phyloP scores from a whole-genome alignment of 2,888 invertebrate genomes.

The Ennomos fuscantarius region DNA sequence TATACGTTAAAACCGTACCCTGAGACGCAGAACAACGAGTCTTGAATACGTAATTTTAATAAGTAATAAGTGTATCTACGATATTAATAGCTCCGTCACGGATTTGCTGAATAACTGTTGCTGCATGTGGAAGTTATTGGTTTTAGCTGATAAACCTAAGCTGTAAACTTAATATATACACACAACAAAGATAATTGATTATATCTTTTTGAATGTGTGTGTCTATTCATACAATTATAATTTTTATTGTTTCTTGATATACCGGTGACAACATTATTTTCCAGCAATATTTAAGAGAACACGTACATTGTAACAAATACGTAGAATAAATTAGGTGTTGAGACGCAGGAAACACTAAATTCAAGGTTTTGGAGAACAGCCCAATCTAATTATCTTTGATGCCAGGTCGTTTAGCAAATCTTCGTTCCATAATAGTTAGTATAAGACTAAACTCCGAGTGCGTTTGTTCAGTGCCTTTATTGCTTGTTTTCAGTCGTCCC shows the following conservation, averaged over 20 bases:
- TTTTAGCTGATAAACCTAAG: too few species aligned
- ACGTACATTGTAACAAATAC: constrained; percentile 16
- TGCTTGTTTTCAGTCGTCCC: constrained; percentile 82
- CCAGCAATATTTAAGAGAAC: too few species aligned
- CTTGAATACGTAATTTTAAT: constrained; percentile 64
- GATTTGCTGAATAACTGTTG: constrained; percentile 4
- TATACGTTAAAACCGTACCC: constrained; percentile 52
- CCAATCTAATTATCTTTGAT: constrained; percentile 45
- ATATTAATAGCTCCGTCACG: constrained; percentile 31
- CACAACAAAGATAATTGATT: too few species aligned
- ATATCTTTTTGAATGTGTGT: too few species aligned
- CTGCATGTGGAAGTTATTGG: not conserved
- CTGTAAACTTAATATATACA: too few species aligned
- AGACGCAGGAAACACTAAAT: constrained; percentile 40
- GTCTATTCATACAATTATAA: too few species aligned
- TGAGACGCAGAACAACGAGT: constrained; percentile 48
- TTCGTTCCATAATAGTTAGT: constrained; percentile 43
- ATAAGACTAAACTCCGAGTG: constrained; percentile 22
- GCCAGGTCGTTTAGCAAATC: constrained; percentile 55
- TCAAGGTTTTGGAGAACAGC: constrained; percentile 43
- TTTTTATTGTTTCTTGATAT: too few species aligned
- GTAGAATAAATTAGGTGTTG: constrained; percentile 27
- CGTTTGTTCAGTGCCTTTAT: constrained; percentile 57
- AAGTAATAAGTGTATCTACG: constrained; percentile 25
- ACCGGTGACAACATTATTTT: too few species aligned